These are phyloP conservation scores for Heterocephalus glaber DNA, from an alignment of 2,113 vertebrate species.

Conservation along the genomic window DNA sequence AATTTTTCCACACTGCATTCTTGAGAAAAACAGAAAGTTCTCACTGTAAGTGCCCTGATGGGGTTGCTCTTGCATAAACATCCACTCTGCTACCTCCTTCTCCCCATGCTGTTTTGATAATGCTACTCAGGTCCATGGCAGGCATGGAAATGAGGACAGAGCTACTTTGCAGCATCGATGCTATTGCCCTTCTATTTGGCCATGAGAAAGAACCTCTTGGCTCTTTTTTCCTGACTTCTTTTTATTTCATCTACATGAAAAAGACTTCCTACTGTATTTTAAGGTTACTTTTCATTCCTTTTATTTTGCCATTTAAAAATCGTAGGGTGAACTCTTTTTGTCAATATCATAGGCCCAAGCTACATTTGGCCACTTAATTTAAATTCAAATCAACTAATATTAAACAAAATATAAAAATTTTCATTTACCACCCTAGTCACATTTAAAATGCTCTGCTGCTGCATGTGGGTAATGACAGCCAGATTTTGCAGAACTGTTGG, in stretches of 20 bases:
- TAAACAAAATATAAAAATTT: neutral
- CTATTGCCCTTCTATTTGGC: neutral
- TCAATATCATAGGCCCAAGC: neutral
- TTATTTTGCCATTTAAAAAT: neutral
- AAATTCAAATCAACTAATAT: neutral
- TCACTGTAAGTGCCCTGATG: neutral
- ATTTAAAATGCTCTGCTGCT: neutral
- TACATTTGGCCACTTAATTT: neutral
- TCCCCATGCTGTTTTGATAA: neutral
- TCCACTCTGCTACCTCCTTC: neutral
- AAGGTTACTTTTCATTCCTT: neutral
- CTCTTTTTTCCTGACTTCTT: neutral
- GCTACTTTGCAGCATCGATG: neutral
- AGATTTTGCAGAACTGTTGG: neutral
- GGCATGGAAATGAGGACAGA: neutral
- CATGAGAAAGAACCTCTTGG: neutral
- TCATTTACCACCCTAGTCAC: neutral
- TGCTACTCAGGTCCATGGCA: neutral
- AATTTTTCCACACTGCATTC: neutral
- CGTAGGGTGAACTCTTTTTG: rapidly evolving
- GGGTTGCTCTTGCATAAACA: neutral
- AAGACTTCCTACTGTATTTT: neutral
- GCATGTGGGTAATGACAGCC: neutral
- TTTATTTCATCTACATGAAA: neutral
- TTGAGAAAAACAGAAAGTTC: neutral